A percentile compares a stretch with the other conserved stretches of the same genome.
Conservation (phyloP, 2,113 vertebrate species). For the Dicrurus megarhynchus region DNA sequence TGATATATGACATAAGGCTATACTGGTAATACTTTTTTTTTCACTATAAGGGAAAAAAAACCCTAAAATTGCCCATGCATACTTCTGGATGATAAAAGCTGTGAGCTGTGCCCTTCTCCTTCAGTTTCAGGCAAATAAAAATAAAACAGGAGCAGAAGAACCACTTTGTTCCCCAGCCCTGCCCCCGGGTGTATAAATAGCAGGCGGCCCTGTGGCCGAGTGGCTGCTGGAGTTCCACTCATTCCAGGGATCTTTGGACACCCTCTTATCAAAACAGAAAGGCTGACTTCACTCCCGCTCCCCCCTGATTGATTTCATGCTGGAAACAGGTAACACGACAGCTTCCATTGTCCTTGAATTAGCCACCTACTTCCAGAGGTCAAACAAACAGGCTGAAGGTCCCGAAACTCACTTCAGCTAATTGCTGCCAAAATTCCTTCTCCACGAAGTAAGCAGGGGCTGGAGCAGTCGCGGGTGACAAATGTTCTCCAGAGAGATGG, state of each 20-base stretch:
- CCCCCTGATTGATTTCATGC: conserved; percentile 61
- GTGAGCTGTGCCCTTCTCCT: neutral
- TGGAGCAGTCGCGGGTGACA: conserved; percentile 56
- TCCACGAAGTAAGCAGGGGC: neutral
- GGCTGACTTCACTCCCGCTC: conserved; percentile 59
- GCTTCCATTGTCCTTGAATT: conserved; percentile 62
- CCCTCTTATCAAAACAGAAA: conserved; percentile 74
- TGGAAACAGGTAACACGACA: conserved; percentile 60
- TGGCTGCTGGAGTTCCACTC: conserved; percentile 57
- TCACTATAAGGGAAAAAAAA: neutral
- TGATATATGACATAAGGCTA: neutral
- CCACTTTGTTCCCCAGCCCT: conserved; percentile 29
- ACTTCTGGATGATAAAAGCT: neutral
- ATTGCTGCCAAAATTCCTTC: conserved; percentile 65
- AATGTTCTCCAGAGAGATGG: conserved; percentile 61
- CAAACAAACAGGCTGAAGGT: conserved; percentile 66
- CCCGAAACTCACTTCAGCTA: conserved; percentile 15
- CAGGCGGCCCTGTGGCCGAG: neutral
- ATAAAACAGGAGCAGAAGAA: conserved; percentile 29
- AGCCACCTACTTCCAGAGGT: conserved; percentile 66
- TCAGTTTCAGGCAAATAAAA: conserved; percentile 20
- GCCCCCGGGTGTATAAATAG: conserved; percentile 65
- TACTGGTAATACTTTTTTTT: neutral
- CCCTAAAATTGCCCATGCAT: neutral
- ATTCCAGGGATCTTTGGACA: conserved; percentile 62